phyloP scores from a whole-genome alignment of 2,113 vertebrate species.

The Aphyosemion australe region DNA sequence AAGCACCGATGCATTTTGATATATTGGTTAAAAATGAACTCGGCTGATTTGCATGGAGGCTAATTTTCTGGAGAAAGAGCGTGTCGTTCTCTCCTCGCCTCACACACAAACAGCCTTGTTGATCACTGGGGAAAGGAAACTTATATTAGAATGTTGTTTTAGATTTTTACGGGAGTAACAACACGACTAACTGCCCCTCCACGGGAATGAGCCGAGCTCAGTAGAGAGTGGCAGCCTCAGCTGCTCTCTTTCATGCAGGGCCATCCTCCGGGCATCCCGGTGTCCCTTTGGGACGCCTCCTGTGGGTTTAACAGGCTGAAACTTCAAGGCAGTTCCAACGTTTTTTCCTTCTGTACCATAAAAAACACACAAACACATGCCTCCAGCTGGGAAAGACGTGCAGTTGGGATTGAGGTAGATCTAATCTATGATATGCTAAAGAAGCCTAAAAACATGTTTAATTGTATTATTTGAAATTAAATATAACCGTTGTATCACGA shows the following conservation, averaged over 20 bases:
- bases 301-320: slow-evolving; percentile 49
- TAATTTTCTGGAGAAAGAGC: background rate
- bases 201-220: slow-evolving; percentile 43
- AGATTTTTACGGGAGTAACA: slow-evolving; percentile 68
- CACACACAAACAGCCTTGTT: slow-evolving; percentile 42
- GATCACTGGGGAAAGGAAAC: slow-evolving; percentile 23
- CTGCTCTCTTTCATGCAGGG: slow-evolving; percentile 58
- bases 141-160: slow-evolving; percentile 18
- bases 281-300: slow-evolving; percentile 42
- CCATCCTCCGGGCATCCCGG: slow-evolving; percentile 41
- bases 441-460: too few species aligned
- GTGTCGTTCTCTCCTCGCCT: slow-evolving; percentile 26
- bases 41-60: slow-evolving; percentile 43
- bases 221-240: slow-evolving; percentile 68
- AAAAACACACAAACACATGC: slow-evolving; percentile 25
- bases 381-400: background rate
- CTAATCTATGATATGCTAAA: background rate
- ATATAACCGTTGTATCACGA: too few species aligned
- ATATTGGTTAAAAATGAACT: background rate
- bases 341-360: slow-evolving; percentile 48
- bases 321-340: slow-evolving; percentile 61
- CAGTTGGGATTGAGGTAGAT: background rate
- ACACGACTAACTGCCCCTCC: slow-evolving; percentile 40
- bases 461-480: background rate
- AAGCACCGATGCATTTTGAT: too few species aligned